These are phyloP conservation scores for Silvanus unidentatus DNA, from an alignment of 2,888 invertebrate species.

Conservation along the genomic window DNA sequence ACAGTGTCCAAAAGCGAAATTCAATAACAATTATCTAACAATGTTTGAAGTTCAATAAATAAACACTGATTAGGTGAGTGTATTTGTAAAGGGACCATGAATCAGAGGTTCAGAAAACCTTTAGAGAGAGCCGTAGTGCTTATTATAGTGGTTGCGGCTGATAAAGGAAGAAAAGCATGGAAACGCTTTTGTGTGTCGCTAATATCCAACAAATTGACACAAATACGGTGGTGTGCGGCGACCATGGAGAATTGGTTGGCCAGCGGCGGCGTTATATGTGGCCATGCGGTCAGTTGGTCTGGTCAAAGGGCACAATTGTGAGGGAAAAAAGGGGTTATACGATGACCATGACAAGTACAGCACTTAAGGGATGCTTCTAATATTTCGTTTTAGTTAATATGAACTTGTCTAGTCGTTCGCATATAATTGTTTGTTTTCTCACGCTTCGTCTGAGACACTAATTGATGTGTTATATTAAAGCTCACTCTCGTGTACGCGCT, in stretches of 20 bases:
- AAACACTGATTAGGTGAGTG: too few relatives aligned
- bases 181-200: constrained; percentile 31
- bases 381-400: constrained; percentile 22
- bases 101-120: too few relatives aligned
- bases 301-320: constrained; percentile 10
- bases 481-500: constrained; percentile 37
- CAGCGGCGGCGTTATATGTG: constrained; percentile 30
- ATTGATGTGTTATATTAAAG: constrained; percentile 47
- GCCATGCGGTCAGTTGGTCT: constrained; percentile 28
- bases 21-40: too few relatives aligned
- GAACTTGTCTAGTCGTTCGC: constrained; percentile 34
- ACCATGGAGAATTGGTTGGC: constrained; percentile 14
- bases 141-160: constrained; percentile 10
- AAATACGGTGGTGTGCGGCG: constrained; percentile 31
- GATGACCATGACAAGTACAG: constrained; percentile 44
- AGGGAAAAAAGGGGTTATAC: constrained; percentile 32
- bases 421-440: constrained; percentile 49
- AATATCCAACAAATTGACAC: constrained; percentile 43
- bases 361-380: constrained; percentile 38
- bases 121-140: too few relatives aligned
- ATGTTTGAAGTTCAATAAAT: too few relatives aligned
- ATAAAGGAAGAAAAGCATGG: constrained; percentile 5
- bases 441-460: constrained; percentile 46
- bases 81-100: too few relatives aligned
- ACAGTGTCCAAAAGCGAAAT: too few relatives aligned